Conservation (phyloP, 2,888 invertebrate genomes). For the Lasius fuliginosus region DNA sequence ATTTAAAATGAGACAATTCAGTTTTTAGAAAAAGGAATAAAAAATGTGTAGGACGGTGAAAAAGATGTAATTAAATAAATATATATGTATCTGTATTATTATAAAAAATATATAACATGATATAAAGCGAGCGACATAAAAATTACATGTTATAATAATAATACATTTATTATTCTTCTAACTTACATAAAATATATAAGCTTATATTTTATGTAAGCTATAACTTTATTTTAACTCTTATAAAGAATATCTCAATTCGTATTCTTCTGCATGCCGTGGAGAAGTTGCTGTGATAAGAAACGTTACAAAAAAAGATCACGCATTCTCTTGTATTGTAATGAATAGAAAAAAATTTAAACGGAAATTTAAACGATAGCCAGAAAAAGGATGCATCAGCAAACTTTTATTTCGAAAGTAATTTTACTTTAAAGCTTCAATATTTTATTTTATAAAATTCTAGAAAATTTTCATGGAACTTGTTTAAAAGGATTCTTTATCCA, state of each 20-base stretch:
- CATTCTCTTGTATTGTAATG: neutral
- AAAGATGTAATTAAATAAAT: conserved; percentile 6
- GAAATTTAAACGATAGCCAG: neutral
- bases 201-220: neutral
- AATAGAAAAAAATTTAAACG: neutral
- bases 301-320: neutral
- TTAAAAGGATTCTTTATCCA: neutral
- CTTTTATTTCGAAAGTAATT: neutral
- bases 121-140: neutral
- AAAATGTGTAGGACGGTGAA: neutral
- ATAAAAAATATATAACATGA: neutral
- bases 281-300: neutral
- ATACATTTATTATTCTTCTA: neutral
- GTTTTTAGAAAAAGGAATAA: neutral
- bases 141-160: neutral
- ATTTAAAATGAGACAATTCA: neutral
- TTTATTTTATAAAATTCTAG: neutral
- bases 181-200: conserved; percentile 7
- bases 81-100: neutral
- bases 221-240: neutral
- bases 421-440: neutral
- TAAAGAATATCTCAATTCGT: neutral
- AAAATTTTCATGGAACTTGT: neutral
- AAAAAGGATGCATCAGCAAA: neutral
- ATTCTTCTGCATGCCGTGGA: neutral